These are phyloP conservation scores for Halcyon smyrnensis DNA, from an alignment of 2,797 vertebrate genomes.

Conservation along the genomic window DNA sequence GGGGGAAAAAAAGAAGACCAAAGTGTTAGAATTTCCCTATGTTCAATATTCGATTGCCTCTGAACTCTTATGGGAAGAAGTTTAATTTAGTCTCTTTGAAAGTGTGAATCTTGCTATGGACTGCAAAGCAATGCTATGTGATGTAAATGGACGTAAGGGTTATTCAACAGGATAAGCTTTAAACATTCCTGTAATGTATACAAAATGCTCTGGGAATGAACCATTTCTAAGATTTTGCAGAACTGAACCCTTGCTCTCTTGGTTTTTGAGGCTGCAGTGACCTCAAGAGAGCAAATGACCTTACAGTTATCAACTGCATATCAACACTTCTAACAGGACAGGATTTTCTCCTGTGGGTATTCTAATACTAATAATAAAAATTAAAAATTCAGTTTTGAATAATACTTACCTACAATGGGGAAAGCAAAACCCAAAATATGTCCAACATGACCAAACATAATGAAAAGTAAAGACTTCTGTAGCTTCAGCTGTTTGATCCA, in stretches of 20 bases:
- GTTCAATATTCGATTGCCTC: not conserved
- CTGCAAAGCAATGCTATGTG: not conserved
- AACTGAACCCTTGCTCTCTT: not conserved
- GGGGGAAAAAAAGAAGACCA: not conserved
- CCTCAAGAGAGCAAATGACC: not conserved
- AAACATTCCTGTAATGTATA: not conserved
- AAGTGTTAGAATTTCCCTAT: not conserved
- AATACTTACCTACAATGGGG: not conserved
- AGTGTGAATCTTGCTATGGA: not conserved
- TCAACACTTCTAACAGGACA: not conserved
- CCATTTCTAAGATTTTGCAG: not conserved
- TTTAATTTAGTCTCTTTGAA: not conserved
- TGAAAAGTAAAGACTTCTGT: not conserved
- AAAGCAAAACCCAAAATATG: accelerated
- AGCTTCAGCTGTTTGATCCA: not conserved
- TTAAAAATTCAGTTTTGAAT: not conserved
- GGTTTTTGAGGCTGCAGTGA: not conserved
- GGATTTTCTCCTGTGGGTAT: not conserved
- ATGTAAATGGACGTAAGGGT: not conserved
- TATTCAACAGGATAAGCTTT: not conserved
- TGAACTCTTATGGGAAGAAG: not conserved
- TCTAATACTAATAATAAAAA: not conserved
- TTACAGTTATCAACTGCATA: not conserved
- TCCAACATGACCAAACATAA: not conserved
- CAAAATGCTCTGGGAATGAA: not conserved